Percentiles rank a stretch among this genome's conserved stretches.
Conservation (phyloP, 2,797 vertebrate genomes). For the Dryobates pubescens region DNA sequence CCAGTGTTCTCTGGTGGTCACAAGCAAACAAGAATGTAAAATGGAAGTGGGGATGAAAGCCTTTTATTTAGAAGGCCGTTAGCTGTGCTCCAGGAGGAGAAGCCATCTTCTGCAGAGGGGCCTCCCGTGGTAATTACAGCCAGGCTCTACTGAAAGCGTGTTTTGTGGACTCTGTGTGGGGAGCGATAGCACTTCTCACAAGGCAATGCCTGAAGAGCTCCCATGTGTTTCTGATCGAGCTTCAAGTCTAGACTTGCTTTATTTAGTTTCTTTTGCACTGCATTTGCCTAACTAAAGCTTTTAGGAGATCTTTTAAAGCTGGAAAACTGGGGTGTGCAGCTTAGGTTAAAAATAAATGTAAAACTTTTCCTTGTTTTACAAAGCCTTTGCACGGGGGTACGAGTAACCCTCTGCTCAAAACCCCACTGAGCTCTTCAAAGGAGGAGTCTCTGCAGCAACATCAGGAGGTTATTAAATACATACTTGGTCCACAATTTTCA, state of each 20-base stretch:
- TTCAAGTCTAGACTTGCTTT: conserved; percentile 80
- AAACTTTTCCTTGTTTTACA: conserved; percentile 23
- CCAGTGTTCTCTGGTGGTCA: conserved; percentile 29
- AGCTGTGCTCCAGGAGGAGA: not conserved
- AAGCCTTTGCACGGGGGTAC: not conserved
- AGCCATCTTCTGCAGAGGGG: not conserved
- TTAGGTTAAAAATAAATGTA: conserved; percentile 71
- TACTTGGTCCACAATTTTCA: conserved; percentile 66
- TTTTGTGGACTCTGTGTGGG: conserved; percentile 55
- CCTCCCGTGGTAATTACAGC: conserved; percentile 38
- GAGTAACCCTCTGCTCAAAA: conserved; percentile 15
- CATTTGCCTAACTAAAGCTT: conserved; percentile 65
- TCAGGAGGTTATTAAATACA: conserved; percentile 65
- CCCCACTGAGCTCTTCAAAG: conserved; percentile 50
- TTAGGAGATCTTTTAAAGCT: conserved; percentile 67
- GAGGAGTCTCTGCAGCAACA: conserved; percentile 54
- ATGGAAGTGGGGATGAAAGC: conserved; percentile 37
- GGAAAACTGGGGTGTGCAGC: conserved; percentile 16
- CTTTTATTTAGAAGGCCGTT: not conserved
- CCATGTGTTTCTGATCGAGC: conserved; percentile 82
- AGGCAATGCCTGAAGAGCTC: conserved; percentile 60
- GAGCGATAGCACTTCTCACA: conserved; percentile 63
- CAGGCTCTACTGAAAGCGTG: conserved; percentile 45
- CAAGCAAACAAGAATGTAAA: conserved; percentile 14
- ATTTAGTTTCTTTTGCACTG: conserved; percentile 75